Conservation (phyloP, 2,888 invertebrate genomes). For the Ennomos quercinarius region DNA sequence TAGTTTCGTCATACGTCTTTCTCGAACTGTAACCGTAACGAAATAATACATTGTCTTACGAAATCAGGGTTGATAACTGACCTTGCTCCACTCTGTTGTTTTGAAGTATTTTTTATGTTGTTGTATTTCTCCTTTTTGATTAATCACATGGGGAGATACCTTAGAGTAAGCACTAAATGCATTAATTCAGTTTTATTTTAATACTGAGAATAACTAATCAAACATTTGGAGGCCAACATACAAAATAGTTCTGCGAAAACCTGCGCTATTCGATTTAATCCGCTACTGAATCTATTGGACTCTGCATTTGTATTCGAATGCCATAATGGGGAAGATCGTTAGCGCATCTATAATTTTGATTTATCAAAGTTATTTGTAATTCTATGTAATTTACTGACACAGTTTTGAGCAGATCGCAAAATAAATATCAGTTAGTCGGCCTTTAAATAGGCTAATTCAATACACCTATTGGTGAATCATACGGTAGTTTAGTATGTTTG, state of each 20-base stretch:
- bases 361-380: slow-evolving; percentile 18
- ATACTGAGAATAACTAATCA: too few relatives aligned
- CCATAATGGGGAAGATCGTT: neutral
- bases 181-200: too few relatives aligned
- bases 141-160: too few relatives aligned
- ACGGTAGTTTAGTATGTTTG: slow-evolving; percentile 3
- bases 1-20: too few relatives aligned
- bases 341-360: slow-evolving; percentile 12
- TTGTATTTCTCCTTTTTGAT: neutral
- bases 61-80: neutral
- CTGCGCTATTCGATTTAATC: too few relatives aligned
- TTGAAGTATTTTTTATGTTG: slow-evolving; percentile 3
- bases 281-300: neutral
- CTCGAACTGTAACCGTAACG: neutral
- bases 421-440: slow-evolving; percentile 28
- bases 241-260: too few relatives aligned
- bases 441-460: slow-evolving; percentile 22
- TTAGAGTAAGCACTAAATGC: too few relatives aligned
- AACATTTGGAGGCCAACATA: too few relatives aligned
- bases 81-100: neutral
- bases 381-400: slow-evolving; percentile 37
- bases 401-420: slow-evolving; percentile 28
- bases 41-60: neutral
- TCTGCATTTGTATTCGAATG: neutral
- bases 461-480: slow-evolving; percentile 20